Evolutionary conservation across 1,140 invertebrate genomes (phyloP), one percentile per base, ranked within the genome.

Genomic region (Zaprionus davidi): DNA sequence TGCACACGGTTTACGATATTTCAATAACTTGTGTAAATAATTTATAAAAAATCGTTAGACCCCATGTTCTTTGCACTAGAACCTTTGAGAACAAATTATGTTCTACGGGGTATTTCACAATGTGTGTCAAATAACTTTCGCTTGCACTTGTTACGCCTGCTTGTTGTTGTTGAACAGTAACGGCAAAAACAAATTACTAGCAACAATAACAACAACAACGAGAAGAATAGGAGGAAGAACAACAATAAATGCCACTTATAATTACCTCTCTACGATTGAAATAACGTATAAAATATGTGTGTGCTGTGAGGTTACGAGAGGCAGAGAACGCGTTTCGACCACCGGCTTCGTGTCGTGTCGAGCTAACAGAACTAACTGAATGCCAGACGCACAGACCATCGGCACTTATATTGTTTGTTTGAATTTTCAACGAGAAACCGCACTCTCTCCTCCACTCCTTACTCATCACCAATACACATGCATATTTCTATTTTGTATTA

Each of bases 231-330:
- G 57, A 44, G 28, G 56, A 56, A 60, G 69, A 72, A 72, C 57
- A 59, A 34, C 31, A 68, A 68, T 73, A 76, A 86, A 80, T 83
- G 66, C 70, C 84, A 86, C 82, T 86, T 86, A 88, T 86, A 86
- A 88, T 86, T 86, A 86, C 82, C 82, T 86, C 82, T 86, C 70
- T 49, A 53, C 62, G 69, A 64, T 56, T 58, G 59, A 75, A 64
- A 22, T 46, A 56, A 62, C 56, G 65, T 58, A 69, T 70, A 49
- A 56, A 81, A 72, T 57, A 67, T 58, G n/a, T 41, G 41, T 49
- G 59, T 76, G 38, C 64, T 65, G 58, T 71, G 66, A 69, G 46
- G 49, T 53, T 56, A 44, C 66, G 46, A 53, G 38, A 15, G 63
- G 41, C 53, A 49, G 31, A 22, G 44, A 36, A 36, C 46, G 59